Evolutionary conservation across 2,113 vertebrate genomes (phyloP).

Genomic region (Oncorhynchus nerka): DNA sequence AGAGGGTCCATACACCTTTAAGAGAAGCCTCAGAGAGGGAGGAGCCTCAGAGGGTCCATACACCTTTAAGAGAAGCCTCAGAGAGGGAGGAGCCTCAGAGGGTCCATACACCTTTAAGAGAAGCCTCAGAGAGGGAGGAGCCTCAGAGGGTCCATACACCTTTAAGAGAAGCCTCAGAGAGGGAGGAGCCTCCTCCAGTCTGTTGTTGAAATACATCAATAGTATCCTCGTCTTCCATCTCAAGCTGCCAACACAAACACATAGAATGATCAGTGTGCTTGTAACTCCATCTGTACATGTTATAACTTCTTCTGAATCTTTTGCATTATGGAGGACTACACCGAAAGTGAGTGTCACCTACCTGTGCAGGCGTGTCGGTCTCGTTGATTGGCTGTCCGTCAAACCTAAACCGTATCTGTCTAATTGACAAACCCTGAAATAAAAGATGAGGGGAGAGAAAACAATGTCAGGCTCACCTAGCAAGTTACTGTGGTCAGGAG

Average conservation of each 20-base stretch:
- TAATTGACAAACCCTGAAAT: slow-evolving; percentile 73
- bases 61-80: too few relatives aligned
- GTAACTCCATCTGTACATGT: not conserved
- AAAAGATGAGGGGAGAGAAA: not conserved
- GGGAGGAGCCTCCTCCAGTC: slow-evolving; percentile 69
- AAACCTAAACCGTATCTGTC: slow-evolving; percentile 78
- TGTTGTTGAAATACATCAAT: slow-evolving; percentile 81
- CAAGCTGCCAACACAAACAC: slow-evolving; percentile 62
- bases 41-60: slow-evolving; percentile 29
- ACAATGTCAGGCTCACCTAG: not conserved
- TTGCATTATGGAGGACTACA: not conserved
- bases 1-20: too few relatives aligned
- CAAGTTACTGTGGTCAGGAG: not conserved
- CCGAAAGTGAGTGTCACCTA: slow-evolving; percentile 37
- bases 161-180: slow-evolving; percentile 3
- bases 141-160: not conserved
- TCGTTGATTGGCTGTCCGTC: slow-evolving; percentile 80
- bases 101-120: too few relatives aligned
- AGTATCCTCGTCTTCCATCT: slow-evolving; percentile 80
- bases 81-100: slow-evolving; percentile 49
- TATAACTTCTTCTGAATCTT: too few relatives aligned
- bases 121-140: not conserved
- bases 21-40: slow-evolving; percentile 35
- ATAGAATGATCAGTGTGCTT: not conserved
- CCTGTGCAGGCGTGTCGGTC: slow-evolving; percentile 77